phyloP scores from a whole-genome alignment of 2,888 invertebrate species.

The Tillus elongatus region DNA sequence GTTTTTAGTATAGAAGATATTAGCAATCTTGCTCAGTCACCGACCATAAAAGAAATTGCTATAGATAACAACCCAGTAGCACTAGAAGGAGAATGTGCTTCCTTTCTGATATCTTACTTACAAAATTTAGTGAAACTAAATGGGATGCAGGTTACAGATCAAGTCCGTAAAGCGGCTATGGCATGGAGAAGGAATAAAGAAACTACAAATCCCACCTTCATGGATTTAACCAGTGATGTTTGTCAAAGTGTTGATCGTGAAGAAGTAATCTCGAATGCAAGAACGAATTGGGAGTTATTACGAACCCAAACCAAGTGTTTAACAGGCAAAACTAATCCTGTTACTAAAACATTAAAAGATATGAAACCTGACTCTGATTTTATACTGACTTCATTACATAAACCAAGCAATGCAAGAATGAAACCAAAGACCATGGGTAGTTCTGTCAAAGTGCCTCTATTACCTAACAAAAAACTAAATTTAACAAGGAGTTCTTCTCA shows the following conservation, averaged over 20 bases:
- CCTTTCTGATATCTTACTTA: conserved; percentile 71
- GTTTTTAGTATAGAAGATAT: conserved; percentile 68
- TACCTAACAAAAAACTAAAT: conserved; percentile 48
- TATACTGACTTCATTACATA: conserved; percentile 36
- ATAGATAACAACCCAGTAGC: conserved; percentile 81
- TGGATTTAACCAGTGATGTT: conserved; percentile 52
- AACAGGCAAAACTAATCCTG: conserved; percentile 33
- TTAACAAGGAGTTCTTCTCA: conserved; percentile 44
- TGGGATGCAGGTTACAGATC: conserved; percentile 70
- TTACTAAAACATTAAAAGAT: conserved; percentile 31
- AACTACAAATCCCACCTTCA: conserved; percentile 56
- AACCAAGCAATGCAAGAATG: conserved; percentile 23
- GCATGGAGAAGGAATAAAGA: conserved; percentile 75
- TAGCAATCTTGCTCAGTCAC: conserved; percentile 68
- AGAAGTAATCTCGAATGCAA: conserved; percentile 75
- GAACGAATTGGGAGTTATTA: conserved; percentile 78
- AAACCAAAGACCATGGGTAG: conserved; percentile 12
- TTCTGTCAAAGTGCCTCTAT: conserved; percentile 34
- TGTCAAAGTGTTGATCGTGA: conserved; percentile 57
- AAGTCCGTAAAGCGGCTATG: conserved; percentile 67
- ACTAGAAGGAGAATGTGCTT: conserved; percentile 69
- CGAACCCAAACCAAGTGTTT: conserved; percentile 57
- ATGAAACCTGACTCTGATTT: conserved; percentile 39
- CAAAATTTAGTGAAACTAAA: conserved; percentile 65
- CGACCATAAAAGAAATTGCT: conserved; percentile 70